Evolutionary conservation across 2,113 vertebrate species (phyloP).

Genomic region (Melanostigma gelatinosum): DNA sequence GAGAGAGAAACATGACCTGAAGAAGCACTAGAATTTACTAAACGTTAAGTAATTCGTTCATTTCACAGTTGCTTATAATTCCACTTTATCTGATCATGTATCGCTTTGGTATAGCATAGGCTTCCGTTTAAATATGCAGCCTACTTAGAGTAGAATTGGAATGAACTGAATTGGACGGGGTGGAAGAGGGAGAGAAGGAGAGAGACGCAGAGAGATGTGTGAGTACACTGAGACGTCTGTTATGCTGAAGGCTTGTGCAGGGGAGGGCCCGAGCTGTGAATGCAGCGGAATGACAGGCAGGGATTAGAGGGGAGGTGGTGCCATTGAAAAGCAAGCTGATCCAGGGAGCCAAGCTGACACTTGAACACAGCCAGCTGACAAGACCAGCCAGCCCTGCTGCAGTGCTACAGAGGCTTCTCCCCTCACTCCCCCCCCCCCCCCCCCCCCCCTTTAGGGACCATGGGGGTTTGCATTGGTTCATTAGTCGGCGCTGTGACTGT

Average conservation of each 20-base stretch:
- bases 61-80: neutral
- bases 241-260: conserved; percentile 55
- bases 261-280: conserved; percentile 69
- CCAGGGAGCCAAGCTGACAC: conserved; percentile 73
- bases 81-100: neutral
- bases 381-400: conserved; percentile 65
- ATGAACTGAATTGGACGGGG: conserved; percentile 17
- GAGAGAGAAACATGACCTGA: neutral
- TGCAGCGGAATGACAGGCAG: conserved; percentile 74
- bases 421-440: neutral
- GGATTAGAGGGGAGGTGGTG: conserved; percentile 78
- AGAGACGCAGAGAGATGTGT: conserved; percentile 33
- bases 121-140: conserved; percentile 8
- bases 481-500: conserved; percentile 41
- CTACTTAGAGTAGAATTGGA: neutral
- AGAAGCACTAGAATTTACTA: neutral
- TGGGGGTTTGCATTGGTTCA: conserved; percentile 41
- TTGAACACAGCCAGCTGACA: conserved; percentile 75
- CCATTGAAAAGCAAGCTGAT: conserved; percentile 76
- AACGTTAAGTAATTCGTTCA: neutral
- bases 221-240: conserved; percentile 65
- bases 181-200: conserved; percentile 15
- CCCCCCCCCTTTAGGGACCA: neutral
- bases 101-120: neutral
- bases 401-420: conserved; percentile 46